phyloP scores from a whole-genome alignment of 2,888 invertebrate genomes.

The Steinernema carpocapsae region DNA sequence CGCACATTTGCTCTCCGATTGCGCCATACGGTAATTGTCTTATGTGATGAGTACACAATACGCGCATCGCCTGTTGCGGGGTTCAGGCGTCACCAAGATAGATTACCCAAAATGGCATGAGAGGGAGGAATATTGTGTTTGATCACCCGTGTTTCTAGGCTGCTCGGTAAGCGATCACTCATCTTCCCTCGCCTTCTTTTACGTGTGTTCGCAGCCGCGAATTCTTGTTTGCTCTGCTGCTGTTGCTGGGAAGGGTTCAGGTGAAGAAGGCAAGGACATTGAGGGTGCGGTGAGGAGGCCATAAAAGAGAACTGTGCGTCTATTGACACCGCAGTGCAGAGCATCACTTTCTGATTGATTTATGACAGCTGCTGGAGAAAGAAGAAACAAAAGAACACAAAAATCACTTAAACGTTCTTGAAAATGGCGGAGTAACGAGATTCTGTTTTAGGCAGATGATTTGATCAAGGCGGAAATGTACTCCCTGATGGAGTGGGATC shows the following conservation, averaged over 20 bases:
- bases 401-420: neutral
- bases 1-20: slow-evolving; percentile 27
- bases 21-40: slow-evolving; percentile 35
- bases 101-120: neutral
- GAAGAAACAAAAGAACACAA: neutral
- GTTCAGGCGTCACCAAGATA: neutral
- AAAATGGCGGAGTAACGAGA: neutral
- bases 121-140: neutral
- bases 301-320: slow-evolving; percentile 12
- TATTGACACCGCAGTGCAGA: slow-evolving; percentile 4
- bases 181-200: neutral
- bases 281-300: neutral
- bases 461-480: slow-evolving; percentile 72
- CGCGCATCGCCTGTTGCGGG: slow-evolving; percentile 12
- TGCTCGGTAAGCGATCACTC: slow-evolving; percentile 1
- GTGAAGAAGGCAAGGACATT: neutral
- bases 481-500: slow-evolving; percentile 63
- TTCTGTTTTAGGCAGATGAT: slow-evolving; percentile 63
- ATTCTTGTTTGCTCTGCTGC: slow-evolving; percentile 28
- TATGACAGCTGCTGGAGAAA: neutral
- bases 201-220: slow-evolving; percentile 19
- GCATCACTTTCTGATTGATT: neutral
- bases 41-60: slow-evolving; percentile 24
- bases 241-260: neutral
- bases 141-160: slow-evolving; percentile 28